Conservation (phyloP, 1,140 invertebrate genomes). For the Aphaenogaster floridana region DNA sequence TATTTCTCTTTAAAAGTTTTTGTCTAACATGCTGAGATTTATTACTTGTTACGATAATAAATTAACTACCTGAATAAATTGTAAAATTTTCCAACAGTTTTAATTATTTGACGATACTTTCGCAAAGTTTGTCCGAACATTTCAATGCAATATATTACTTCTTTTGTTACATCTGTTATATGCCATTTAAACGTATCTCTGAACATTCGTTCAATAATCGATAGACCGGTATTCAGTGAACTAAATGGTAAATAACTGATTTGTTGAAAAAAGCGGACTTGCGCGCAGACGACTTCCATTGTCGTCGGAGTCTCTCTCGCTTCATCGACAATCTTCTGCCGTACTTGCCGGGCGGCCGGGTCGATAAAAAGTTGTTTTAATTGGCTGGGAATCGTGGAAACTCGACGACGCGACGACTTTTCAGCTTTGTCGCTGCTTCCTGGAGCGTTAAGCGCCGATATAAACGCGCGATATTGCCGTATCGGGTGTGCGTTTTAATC, state of each 20-base stretch:
- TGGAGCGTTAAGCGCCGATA: slow-evolving; percentile 61
- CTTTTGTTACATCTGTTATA: neutral
- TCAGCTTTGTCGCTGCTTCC: slow-evolving; percentile 43
- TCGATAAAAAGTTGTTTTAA: slow-evolving; percentile 66
- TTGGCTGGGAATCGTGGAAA: slow-evolving; percentile 58
- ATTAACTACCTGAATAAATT: neutral
- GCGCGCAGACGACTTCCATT: slow-evolving; percentile 22
- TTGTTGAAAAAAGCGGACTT: slow-evolving; percentile 38
- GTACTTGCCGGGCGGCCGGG: neutral
- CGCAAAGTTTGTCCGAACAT: neutral
- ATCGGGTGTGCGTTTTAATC: slow-evolving; percentile 46
- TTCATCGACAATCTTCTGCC: slow-evolving; percentile 25
- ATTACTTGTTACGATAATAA: neutral
- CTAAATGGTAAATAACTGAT: slow-evolving; percentile 49
- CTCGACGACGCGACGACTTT: slow-evolving; percentile 50
- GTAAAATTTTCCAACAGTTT: neutral
- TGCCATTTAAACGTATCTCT: slow-evolving; percentile 26
- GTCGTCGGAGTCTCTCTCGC: slow-evolving; percentile 1
- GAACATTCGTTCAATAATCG: slow-evolving; percentile 33
- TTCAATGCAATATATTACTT: neutral
- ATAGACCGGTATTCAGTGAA: slow-evolving; percentile 15
- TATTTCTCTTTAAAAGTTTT: neutral
- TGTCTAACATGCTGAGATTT: neutral
- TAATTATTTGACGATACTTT: slow-evolving; percentile 11
- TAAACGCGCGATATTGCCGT: slow-evolving; percentile 58